Conservation (phyloP, 2,888 invertebrate species). For the Nipponacmea schrenckii region DNA sequence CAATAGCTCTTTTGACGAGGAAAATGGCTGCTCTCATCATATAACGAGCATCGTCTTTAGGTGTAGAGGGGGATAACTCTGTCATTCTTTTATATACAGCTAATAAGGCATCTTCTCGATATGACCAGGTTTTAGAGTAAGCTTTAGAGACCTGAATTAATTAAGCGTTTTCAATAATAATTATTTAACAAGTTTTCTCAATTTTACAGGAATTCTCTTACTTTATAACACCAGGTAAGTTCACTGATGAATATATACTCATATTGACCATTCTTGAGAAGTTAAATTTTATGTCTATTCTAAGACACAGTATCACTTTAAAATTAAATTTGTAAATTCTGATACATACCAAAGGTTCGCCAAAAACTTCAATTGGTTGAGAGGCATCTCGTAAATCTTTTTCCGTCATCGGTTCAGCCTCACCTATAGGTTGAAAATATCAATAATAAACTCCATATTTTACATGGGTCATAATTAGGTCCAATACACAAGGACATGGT, state of each 20-base stretch:
- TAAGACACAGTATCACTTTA: no score
- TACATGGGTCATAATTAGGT: no score
- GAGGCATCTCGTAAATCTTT: constrained; percentile 77
- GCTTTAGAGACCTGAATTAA: constrained; percentile 65
- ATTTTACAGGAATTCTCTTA: not conserved
- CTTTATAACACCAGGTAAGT: no score
- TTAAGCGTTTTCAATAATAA: no score
- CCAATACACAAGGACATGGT: no score
- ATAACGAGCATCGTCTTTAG: constrained; percentile 61
- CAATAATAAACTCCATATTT: not conserved
- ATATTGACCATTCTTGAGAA: no score
- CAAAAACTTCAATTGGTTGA: constrained; percentile 89
- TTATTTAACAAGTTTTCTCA: not conserved
- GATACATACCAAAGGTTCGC: constrained; percentile 80
- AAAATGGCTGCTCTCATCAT: constrained; percentile 62
- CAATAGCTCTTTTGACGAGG: constrained; percentile 61
- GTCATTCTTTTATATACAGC: constrained; percentile 62
- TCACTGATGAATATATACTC: no score
- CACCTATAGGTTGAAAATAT: constrained; percentile 43
- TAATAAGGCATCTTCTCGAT: constrained; percentile 64
- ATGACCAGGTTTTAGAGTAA: constrained; percentile 67
- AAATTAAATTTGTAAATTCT: no score
- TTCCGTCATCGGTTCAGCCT: constrained; percentile 66
- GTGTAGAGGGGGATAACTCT: constrained; percentile 42
- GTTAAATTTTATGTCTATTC: no score